Evolutionary conservation across 1,140 invertebrate genomes (phyloP), one percentile per base, ranked within the genome.

Genomic region (Diorhabda elongata): DNA sequence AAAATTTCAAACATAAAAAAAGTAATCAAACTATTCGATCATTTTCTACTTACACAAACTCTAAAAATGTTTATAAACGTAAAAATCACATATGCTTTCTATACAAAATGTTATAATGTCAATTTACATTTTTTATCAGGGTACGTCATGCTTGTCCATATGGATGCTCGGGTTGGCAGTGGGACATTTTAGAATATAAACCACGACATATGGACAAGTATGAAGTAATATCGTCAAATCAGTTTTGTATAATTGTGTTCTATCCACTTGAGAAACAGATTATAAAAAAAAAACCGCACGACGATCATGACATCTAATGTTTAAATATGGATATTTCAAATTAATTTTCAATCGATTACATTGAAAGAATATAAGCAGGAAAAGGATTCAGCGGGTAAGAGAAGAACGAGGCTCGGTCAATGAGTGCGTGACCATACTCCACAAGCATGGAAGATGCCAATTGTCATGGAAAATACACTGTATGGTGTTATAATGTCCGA

Each of bases 171-270:
- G 71, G 71, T 71, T 75, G 74, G 74, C 74, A 75, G 74, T 75
- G 74, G 58, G 66, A 71, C 43, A 69, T 69, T 74, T 75, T 75
- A 75, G 74, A 75, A 75, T 75, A 75, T 75, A 74, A 74, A 71
- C 73, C 74, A 68, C 68, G 59, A 71, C 71, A 67, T 74, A 71
- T 67, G 72, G 66, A 69, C 71, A 74, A 67, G 58, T 67, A 75
- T 65, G 59, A 63, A 60, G 61, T 5, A 26, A 26, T 26, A 43
- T 63, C 45, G 61, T 44, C 61, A 63, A 26, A 63, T 11, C 66
- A 71, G 63, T 67, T 58, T 58, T 26, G 26, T 26, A 26, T 26
- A 26, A 26, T 26, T 26, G 26, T 26, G 26, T 26, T 26, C 26
- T 2, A 26, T 26, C 26, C 26, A 26, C 26, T 26, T 26, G 26